Base-by-base conservation (phyloP, 2,888 invertebrate species). In the Melinaea menophilus region DNA sequence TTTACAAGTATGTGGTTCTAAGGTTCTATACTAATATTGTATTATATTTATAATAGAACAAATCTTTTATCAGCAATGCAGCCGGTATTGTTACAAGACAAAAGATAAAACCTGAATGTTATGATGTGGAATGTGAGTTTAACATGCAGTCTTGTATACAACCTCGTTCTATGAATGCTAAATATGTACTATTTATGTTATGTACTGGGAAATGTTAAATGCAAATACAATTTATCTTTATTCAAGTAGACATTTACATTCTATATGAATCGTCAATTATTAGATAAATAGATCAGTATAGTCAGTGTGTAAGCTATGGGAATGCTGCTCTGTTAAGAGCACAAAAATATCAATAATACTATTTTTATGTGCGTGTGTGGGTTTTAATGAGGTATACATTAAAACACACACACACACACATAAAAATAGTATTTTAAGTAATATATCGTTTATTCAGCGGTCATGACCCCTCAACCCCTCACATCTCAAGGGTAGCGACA, bases 51-150 rank as follows among this genome's bases (percentile, higher is more conserved):
- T 31, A 22, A 22, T 31, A 31, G 3, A 51, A 51, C 31, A 5
- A n/a, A 51, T 31, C 9, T 51, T 31, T n/a, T 7, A 31, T 7
- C 11, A 31, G 31, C 3, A 2, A 51, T 51, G 51, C 55, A 62
- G 46, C 46, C 59, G 55, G 55, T 61, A 63, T 61, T 65, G 61
- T 63, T 51, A 55, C 31, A 55, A 65, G 57, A 65, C 65, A 65
- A 68, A 65, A 63, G 59, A 59, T 34, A 56, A 37, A 45, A 45
- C 46, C 48, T 61, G 63, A 65, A 65, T 62, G 59, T 59, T 61
- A 63, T 63, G 63, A 65, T 59, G 63, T 63, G 48, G 61, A 56
- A 56, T 56, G 57, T 46, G n/a, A 22, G 65, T 59, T 63, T 61
- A 65, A 59, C 63, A 61, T 65, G 65, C 63, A 61, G 12, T 12